Evolutionary conservation across 1,140 invertebrate species (phyloP), one percentile per base, ranked within the genome.

Genomic region (Drosophila triauraria): DNA sequence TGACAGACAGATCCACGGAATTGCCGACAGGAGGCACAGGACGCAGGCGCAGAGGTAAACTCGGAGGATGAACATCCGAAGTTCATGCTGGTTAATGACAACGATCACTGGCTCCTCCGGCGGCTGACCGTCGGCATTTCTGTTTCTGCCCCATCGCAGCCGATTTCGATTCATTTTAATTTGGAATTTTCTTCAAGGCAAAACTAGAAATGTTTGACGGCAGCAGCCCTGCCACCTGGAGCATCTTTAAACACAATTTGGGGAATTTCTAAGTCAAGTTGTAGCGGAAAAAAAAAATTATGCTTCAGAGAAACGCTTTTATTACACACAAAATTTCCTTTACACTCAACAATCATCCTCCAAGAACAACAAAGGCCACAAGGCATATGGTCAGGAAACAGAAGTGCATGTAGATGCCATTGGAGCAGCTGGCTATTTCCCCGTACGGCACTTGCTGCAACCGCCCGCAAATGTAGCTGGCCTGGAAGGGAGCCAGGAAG

Each of bases 1-100:
- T 1, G 58, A 40, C 0, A 62, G 2, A 13, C 57, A 13, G n/a
- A 60, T 25, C 77, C 76, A 79, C 1, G 51, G 20, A 32, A 63
- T 43, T 1, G 42, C 23, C 3, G 76, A 47, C 3, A 71, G 1
- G 5, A 54, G 0, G 15, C 67, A 60, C 15, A 78, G 38, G 8
- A 13, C 1, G 4, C 12, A 3, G 20, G 59, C 23, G 13, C 12
- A 9, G 12, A 46, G 0, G 32, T 79, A 79, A 7, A 79, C 68
- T 3, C 12, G 13, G 0, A 56, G 27, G 5, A 53, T 32, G 8
- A 79, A 79, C 0, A 10, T 23, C 9, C 10, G 27, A 12, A 65
- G 17, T 0, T 42, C 27, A 0, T 42, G 51, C 8, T 44, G 15
- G 23, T 12, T 15, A 2, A 71, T 48, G 13, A 57, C 12, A 2